Evolutionary conservation across 2,113 vertebrate species (phyloP).

Genomic region (Percopsis transmontana): DNA sequence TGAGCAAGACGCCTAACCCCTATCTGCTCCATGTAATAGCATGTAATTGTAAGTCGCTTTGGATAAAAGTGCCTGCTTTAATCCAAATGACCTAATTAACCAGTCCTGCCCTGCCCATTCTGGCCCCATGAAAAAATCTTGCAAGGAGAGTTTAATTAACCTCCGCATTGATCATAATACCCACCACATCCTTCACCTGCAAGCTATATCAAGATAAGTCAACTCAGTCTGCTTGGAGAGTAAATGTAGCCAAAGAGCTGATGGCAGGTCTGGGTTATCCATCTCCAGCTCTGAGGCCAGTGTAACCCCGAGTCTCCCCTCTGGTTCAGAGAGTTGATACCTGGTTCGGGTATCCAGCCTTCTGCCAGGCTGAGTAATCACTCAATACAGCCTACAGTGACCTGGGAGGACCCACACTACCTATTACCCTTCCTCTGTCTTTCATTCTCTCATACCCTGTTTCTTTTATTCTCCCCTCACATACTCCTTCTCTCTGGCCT

Average conservation of each 20-base stretch:
- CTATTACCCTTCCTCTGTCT: background rate
- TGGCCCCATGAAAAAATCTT: background rate
- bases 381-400: constrained; percentile 10
- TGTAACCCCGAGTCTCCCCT: background rate
- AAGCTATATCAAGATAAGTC: constrained; percentile 12
- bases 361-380: constrained; percentile 7
- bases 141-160: background rate
- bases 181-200: constrained; percentile 3
- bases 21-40: too few relatives aligned
- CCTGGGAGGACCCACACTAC: background rate
- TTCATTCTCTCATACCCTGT: background rate
- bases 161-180: constrained; percentile 9
- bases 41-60: too few relatives aligned
- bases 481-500: background rate
- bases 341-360: constrained; percentile 3
- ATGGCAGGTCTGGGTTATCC: background rate
- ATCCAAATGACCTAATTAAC: too few relatives aligned
- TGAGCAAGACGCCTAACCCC: too few relatives aligned
- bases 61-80: too few relatives aligned
- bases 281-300: background rate
- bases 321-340: background rate
- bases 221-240: constrained; percentile 12
- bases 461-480: background rate
- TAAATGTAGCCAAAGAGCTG: background rate
- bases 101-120: background rate